Evolutionary conservation across 2,113 vertebrate genomes (phyloP).

Genomic region (Pomatostomus ruficeps): DNA sequence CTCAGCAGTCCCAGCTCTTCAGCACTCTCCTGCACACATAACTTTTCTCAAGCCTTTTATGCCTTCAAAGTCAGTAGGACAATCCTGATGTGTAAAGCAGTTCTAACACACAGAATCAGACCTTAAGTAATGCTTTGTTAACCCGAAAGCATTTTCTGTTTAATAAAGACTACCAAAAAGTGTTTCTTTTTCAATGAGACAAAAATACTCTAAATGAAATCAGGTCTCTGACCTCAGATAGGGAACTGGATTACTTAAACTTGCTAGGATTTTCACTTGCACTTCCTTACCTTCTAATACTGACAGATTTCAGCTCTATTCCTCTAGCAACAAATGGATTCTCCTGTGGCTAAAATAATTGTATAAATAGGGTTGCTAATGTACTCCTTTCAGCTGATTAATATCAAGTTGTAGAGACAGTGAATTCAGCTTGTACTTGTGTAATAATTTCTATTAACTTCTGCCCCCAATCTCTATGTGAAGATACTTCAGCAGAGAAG

Average conservation of each 20-base stretch:
- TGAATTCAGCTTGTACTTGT: not conserved
- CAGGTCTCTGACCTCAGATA: not conserved
- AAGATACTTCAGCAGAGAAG: not conserved
- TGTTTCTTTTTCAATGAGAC: not conserved
- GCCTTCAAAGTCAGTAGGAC: not conserved
- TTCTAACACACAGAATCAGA: not conserved
- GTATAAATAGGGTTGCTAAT: conserved; percentile 5
- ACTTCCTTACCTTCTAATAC: not conserved
- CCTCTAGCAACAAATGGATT: not conserved
- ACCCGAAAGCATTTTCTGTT: not conserved
- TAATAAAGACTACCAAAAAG: not conserved
- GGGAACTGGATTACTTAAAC: not conserved
- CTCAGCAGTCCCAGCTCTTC: not conserved
- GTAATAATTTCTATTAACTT: conserved; percentile 22
- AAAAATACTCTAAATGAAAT: not conserved
- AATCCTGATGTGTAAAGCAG: not conserved
- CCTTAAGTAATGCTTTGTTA: not conserved
- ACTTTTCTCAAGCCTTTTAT: not conserved
- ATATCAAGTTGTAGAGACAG: not conserved
- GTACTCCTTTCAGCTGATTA: not conserved
- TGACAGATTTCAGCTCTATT: not conserved
- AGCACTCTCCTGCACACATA: not conserved
- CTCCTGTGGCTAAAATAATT: not conserved
- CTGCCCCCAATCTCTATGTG: not conserved
- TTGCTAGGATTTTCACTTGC: not conserved